Evolutionary conservation across 2,888 invertebrate genomes (phyloP), one percentile per base, ranked within the genome.

Genomic region (Odontothrips loti): DNA sequence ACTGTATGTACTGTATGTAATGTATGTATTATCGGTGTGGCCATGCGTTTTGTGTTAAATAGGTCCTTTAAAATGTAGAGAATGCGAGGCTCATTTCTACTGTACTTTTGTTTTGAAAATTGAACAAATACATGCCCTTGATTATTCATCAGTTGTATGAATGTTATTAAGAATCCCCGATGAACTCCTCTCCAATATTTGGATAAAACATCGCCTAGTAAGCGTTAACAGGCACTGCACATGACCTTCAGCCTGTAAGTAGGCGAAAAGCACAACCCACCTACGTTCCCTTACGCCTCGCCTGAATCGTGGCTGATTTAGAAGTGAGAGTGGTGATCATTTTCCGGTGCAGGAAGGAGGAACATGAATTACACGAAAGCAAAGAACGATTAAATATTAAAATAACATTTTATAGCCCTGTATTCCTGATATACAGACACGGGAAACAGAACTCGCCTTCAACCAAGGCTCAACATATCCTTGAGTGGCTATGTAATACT

Each of bases 31-130:
- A 75, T 75, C 27, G 68, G 68, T 75, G 68, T 75, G 68, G 68
- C 68, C 68, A 75, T 75, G 68, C 23, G 68, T 75, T 75, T 75
- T 75, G 68, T 75, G 68, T 75, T 75, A 75, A 58, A 58, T 75
- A 75, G 27, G 12, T 75, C 68, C 23, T 75, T 75, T 27, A 75
- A 75, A 27, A 27, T 75, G 68, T 75, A 75, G 68, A 75, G 23
- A 75, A 75, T 75, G 68, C 68, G 20, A 75, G 68, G 27, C 68
- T 75, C 68, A 75, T 75, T 75, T 75, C 68, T 75, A 75, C 68
- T 75, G 68, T 75, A 75, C n/a, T 75, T 75, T 75, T 75, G 68
- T 75, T 75, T 75, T 75, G 23, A 75, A 75, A 75, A 27, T 75
- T 20, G 27, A 75, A 27, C 68, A 75, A 75, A 75, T 75, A 27